phyloP scores from a whole-genome alignment of 2,113 vertebrate genomes.

The Lontra canadensis region DNA sequence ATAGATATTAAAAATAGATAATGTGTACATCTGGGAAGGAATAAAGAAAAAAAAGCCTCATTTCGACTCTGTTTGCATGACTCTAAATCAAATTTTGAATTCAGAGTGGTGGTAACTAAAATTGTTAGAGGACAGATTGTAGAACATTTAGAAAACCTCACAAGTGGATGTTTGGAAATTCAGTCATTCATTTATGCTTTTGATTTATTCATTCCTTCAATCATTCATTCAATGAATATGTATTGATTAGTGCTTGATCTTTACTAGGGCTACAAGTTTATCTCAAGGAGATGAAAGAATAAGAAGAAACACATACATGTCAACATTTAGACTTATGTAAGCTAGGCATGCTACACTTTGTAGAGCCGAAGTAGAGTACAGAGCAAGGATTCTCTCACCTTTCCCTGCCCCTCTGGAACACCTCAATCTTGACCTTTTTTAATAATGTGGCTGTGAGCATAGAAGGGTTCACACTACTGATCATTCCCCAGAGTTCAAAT shows the following conservation, averaged over 20 bases:
- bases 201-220: not conserved
- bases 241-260: not conserved
- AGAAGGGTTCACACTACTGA: not conserved
- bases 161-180: not conserved
- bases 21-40: not conserved
- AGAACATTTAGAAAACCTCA: not conserved
- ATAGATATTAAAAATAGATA: not conserved
- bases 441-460: not conserved
- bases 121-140: not conserved
- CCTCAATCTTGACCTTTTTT: not conserved
- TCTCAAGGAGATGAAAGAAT: not conserved
- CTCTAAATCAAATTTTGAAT: slow-evolving; percentile 21
- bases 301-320: not conserved
- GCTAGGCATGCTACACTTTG: not conserved
- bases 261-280: not conserved
- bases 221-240: not conserved
- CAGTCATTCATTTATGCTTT: not conserved
- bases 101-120: slow-evolving; percentile 38
- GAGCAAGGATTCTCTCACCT: not conserved
- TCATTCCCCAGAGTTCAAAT: not conserved
- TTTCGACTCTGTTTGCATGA: not conserved
- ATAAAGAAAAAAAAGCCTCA: not conserved
- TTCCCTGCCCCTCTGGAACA: not conserved
- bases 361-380: rapidly evolving
- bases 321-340: not conserved